These are phyloP conservation scores for Scaptomyza montana DNA, from an alignment of 1,140 invertebrate species.

Conservation along the genomic window DNA sequence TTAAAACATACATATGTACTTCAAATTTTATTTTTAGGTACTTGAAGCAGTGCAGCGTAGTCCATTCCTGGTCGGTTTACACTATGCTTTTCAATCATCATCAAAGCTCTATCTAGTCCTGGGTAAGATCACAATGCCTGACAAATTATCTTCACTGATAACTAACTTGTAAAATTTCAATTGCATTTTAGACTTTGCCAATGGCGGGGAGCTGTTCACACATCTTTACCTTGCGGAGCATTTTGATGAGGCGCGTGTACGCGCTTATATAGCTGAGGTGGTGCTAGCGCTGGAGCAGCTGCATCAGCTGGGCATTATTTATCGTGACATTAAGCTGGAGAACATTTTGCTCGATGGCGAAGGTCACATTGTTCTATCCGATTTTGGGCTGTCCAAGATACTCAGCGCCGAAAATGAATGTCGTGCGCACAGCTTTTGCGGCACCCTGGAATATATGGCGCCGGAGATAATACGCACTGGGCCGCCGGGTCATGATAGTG, in stretches of 20 bases:
- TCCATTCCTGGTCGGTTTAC: conserved; percentile 95
- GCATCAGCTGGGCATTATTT: conserved; percentile 96
- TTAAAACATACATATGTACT: too few species aligned
- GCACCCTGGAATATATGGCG: conserved; percentile 98
- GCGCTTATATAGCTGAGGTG: conserved; percentile 96
- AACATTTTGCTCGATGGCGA: conserved; percentile 94
- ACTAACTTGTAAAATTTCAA: conserved; percentile 3
- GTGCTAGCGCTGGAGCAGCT: conserved; percentile 95
- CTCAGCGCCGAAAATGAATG: conserved; percentile 84
- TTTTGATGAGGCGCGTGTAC: conserved; percentile 93
- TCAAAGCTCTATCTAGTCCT: conserved; percentile 96
- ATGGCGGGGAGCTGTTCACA: conserved; percentile 96
- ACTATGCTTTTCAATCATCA: conserved; percentile 97
- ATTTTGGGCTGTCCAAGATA: conserved; percentile 96
- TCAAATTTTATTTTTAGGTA: conserved; percentile 85
- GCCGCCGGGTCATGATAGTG: conserved; percentile 93
- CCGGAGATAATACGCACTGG: conserved; percentile 95
- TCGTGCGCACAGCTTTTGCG: conserved; percentile 97
- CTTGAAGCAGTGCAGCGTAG: conserved; percentile 94
- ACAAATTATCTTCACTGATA: neutral
- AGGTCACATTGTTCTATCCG: conserved; percentile 95
- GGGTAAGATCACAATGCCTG: conserved; percentile 86
- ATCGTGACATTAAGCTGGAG: conserved; percentile 97
- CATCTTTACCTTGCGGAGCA: conserved; percentile 94
- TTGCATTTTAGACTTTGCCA: conserved; percentile 93